Evolutionary conservation across 2,113 vertebrate genomes (phyloP).

Genomic region (Mungos mungo): DNA sequence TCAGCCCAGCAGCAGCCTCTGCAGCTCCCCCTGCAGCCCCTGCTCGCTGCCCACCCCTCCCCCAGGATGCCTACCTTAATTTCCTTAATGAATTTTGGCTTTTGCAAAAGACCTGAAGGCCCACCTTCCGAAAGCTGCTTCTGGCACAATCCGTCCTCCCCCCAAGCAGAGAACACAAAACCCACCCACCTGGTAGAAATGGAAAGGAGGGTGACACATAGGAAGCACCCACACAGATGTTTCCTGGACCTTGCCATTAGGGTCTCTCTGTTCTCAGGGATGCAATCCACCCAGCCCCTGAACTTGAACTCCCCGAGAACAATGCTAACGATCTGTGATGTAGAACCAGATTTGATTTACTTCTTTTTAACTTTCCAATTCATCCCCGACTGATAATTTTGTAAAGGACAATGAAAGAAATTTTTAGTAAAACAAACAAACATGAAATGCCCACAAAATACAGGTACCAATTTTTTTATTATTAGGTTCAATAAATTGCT

Average conservation of each 20-base stretch:
- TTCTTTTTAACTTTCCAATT: neutral
- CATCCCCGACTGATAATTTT: neutral
- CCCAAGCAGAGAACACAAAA: neutral
- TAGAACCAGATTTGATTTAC: neutral
- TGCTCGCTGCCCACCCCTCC: neutral
- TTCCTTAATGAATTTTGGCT: neutral
- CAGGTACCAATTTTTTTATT: neutral
- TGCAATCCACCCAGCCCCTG: neutral
- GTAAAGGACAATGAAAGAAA: neutral
- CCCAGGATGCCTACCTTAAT: neutral
- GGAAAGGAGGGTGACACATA: neutral
- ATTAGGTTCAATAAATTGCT: neutral
- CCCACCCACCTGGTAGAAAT: neutral
- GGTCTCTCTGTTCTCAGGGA: slow-evolving; percentile 27
- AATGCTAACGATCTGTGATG: neutral
- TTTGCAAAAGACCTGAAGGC: neutral
- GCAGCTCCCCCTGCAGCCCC: neutral
- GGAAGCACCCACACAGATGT: slow-evolving; percentile 50
- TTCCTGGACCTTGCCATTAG: slow-evolving; percentile 35
- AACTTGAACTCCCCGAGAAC: neutral
- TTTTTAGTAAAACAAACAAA: neutral
- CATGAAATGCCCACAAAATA: neutral
- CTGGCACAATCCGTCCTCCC: neutral
- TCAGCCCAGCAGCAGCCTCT: too few species aligned
- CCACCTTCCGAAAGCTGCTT: neutral